These are phyloP conservation scores for Coryphaenoides rupestris DNA, from an alignment of 2,113 vertebrate species.

Conservation along the genomic window DNA sequence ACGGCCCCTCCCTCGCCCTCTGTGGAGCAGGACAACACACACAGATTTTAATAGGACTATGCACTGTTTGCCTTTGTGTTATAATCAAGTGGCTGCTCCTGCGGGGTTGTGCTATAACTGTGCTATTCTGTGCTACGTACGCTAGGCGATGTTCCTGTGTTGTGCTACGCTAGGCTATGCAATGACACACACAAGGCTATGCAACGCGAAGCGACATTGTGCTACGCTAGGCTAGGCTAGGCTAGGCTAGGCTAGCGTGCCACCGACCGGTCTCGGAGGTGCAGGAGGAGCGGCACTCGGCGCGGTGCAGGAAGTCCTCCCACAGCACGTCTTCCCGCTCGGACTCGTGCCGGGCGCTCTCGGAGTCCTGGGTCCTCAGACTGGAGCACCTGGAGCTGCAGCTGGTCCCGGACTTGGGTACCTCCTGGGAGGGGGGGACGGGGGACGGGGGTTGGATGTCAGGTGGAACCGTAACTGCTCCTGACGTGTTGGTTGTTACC, in stretches of 20 bases:
- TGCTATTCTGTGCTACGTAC: no score
- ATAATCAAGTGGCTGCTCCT: no score
- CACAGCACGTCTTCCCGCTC: slow-evolving; percentile 96
- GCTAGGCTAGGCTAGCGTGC: background rate
- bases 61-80: no score
- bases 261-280: slow-evolving; percentile 81
- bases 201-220: no score
- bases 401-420: slow-evolving; percentile 88
- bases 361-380: slow-evolving; percentile 89
- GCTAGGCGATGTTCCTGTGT: no score
- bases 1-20: slow-evolving; percentile 81
- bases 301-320: slow-evolving; percentile 96
- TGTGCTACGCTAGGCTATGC: no score
- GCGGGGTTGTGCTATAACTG: no score
- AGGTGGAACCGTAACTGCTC: no score
- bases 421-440: slow-evolving; percentile 72
- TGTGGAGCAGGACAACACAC: background rate
- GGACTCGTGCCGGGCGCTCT: slow-evolving; percentile 90
- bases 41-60: no score
- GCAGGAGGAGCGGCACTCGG: slow-evolving; percentile 92
- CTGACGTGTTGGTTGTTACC: no score
- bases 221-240: no score
- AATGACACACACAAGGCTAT: no score
- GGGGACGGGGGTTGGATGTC: background rate
- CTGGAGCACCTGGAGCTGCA: slow-evolving; percentile 95